A percentile compares a stretch with the other conserved stretches of the same genome.
phyloP scores from a whole-genome alignment of 2,113 vertebrate genomes.

The Oreocharis arfaki region DNA sequence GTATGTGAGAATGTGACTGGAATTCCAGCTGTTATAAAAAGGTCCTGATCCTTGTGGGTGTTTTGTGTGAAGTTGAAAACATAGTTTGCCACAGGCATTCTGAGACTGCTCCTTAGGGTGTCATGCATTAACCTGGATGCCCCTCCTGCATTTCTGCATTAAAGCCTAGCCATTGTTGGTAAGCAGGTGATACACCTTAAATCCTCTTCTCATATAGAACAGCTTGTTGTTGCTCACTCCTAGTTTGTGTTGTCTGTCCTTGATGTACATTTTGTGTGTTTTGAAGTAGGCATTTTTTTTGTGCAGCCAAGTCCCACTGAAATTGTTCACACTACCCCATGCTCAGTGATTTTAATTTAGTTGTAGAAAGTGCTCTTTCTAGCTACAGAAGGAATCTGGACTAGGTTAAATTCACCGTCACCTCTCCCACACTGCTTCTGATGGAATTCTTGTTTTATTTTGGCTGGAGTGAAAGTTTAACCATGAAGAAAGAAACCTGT shows the following conservation, averaged over 20 bases:
- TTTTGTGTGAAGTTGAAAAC: neutral
- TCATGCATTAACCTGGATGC: neutral
- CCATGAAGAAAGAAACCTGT: neutral
- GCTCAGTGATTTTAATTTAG: neutral
- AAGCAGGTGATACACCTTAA: neutral
- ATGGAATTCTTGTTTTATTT: neutral
- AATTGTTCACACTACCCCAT: neutral
- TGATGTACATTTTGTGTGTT: neutral
- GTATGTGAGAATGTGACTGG: neutral
- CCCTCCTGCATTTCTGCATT: neutral
- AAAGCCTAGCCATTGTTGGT: neutral
- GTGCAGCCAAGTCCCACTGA: neutral
- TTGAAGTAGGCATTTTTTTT: neutral
- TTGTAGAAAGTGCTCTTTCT: neutral
- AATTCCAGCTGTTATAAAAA: neutral
- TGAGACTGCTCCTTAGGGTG: neutral
- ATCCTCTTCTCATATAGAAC: neutral
- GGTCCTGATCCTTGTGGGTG: neutral
- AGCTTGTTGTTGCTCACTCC: neutral
- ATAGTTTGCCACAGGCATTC: neutral
- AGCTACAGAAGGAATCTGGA: neutral
- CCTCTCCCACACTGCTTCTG: neutral
- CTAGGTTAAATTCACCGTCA: neutral
- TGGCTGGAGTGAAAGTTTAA: neutral
- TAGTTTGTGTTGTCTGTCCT: neutral